Base-by-base conservation (phyloP, 2,888 invertebrate genomes). In the Patella caerulea region DNA sequence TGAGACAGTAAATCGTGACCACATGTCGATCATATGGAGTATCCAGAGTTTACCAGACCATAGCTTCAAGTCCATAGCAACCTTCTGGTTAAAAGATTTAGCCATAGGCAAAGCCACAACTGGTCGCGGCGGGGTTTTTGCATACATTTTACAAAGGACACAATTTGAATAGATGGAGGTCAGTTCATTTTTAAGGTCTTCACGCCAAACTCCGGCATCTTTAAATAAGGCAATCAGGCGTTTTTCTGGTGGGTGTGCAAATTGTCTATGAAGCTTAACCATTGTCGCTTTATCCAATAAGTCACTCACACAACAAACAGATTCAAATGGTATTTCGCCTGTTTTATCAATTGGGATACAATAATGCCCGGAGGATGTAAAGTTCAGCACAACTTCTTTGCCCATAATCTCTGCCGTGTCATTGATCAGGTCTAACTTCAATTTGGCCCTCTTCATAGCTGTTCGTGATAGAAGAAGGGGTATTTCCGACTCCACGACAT, bases 371-470 rank as follows among this genome's bases (percentile, higher is more conserved):
- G 56, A 56, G n/a, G 56, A 56, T n/a, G 56, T 56, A 56, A 56
- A 56, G 56, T 45, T 80, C 79, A 82, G 56, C 14, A 76, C 74
- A 74, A 83, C 77, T 45, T 79, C 78, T n/a, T 77, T 72, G n/a
- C 78, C 79, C 59, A 83, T 78, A 34, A 83, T 81, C 19, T 73
- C 73, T 3, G 79, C 83, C 71, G 74, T 76, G 72, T 83, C 82
- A 81, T 79, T 80, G 56, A 77, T 80, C 17, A 81, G 69, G 72
- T 83, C 83, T 29, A 83, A 72, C 69, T 79, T 78, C 3, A 82
- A 73, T 75, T 71, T 75, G 14, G 82, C 82, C 65, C 56, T 76
- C 45, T 82, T 82, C 75, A 82, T 77, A 14, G 81, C 77, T 15
- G 75, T 55, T 59, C 79, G 80, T 54, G 78, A 79, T 7, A 81